Base-by-base conservation (phyloP, 2,113 vertebrate genomes). In the Boleophthalmus pectinirostris region DNA sequence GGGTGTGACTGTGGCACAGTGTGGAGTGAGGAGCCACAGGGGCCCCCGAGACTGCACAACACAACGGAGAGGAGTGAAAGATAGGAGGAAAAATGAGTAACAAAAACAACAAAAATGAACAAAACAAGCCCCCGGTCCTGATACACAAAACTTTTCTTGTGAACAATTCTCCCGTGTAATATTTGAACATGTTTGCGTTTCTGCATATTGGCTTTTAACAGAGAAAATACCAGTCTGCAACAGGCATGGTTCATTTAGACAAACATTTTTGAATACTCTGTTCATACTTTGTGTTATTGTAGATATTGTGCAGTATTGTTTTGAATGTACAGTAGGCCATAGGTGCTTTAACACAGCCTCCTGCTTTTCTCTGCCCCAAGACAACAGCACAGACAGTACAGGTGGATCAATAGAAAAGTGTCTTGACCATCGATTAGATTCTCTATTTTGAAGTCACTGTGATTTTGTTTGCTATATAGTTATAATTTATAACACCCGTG, bases 1-100 rank as follows among this genome's bases (percentile, higher is more conserved):
- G 61, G 61, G 61, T 43, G 61, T n/a, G 61, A 64, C 61, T n/a
- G n/a, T 18, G 29, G 20, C 61, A 38, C 60, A 63, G 29, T 63
- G 60, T 38, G 33, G 60, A 64, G 61, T 64, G 61, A 64, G 33
- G 33, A 64, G 33, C 61, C 29, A 38, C 61, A 38, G 61, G 61
- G 61, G 33, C 61, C 61, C 29, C 18, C 11, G 33, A 64, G 61
- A 64, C 61, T 12, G 29, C 20, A 10, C 14, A 12, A 38, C 33
- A 33, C 16, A 64, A 25, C 18, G 25, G 56, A 61, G 58, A 15
- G 15, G 15, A 33, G 18, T 21, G 33, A 43, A 43, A 43, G 38
- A 64, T 10, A 38, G 18, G 33, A 10, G 51, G 10, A 61, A 60
- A 61, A 38, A 64, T 43, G 29, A 21, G 33, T 33, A n/a, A 43